phyloP scores from a whole-genome alignment of 2,888 invertebrate species.

The Cephalotes varians region DNA sequence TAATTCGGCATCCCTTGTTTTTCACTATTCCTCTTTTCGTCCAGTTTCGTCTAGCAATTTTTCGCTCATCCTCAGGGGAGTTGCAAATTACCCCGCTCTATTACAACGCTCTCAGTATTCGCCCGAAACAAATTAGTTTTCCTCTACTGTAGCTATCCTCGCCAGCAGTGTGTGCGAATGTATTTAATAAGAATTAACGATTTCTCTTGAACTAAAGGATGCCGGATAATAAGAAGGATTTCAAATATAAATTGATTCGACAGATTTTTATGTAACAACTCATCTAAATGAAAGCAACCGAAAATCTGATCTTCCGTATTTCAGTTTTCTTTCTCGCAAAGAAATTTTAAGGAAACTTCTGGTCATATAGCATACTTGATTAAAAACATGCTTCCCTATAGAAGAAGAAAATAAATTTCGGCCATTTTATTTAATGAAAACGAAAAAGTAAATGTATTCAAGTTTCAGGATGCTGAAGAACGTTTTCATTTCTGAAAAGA shows the following conservation, averaged over 20 bases:
- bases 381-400: neutral
- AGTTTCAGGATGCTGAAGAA: neutral
- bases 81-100: constrained; percentile 47
- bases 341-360: neutral
- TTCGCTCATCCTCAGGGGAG: neutral
- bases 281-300: neutral
- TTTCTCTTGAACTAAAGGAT: neutral
- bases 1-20: neutral
- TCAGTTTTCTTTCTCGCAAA: neutral
- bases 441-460: neutral
- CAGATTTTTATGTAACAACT: neutral
- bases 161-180: neutral
- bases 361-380: neutral
- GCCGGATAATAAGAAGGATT: neutral
- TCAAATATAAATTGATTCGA: neutral
- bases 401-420: neutral
- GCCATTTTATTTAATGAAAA: neutral
- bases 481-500: neutral
- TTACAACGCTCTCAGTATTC: constrained; percentile 21
- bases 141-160: neutral
- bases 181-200: constrained; percentile 38
- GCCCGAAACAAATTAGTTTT: constrained; percentile 47
- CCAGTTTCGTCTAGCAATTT: too few species aligned
- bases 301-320: neutral
- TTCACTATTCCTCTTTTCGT: neutral